phyloP scores from a whole-genome alignment of 2,797 vertebrate genomes.

The Lophius americanus region DNA sequence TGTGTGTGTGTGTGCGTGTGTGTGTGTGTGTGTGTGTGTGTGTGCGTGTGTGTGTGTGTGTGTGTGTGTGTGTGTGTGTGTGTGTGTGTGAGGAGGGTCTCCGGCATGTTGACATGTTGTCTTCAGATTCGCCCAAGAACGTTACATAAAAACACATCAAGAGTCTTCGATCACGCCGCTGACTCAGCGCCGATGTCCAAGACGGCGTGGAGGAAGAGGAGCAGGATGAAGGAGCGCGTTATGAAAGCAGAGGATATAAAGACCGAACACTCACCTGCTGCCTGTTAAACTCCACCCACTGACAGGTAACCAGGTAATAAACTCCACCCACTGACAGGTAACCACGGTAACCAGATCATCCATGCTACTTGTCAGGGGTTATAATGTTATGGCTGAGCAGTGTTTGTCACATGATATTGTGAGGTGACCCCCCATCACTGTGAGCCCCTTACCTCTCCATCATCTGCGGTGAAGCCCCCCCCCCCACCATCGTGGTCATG shows the following conservation, averaged over 20 bases:
- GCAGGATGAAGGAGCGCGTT: not conserved
- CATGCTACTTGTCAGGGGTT: too few species aligned
- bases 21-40: not conserved
- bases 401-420: too few species aligned
- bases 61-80: not conserved
- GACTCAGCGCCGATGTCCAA: conserved; percentile 42
- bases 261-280: too few species aligned
- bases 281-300: too few species aligned
- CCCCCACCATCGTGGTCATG: conserved; percentile 71
- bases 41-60: not conserved
- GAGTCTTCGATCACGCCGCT: conserved; percentile 27
- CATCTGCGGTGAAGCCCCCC: conserved; percentile 50
- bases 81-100: too few species aligned
- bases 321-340: too few species aligned
- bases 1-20: too few species aligned
- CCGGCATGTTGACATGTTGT: conserved; percentile 35
- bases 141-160: conserved; percentile 8
- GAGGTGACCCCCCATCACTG: too few species aligned
- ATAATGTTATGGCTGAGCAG: too few species aligned
- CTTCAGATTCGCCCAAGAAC: conserved; percentile 34
- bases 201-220: not conserved
- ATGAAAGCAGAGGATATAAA: not conserved
- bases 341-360: too few species aligned
- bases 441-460: conserved; percentile 65
- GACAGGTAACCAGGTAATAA: too few species aligned